Base-by-base conservation (phyloP, 2,797 vertebrate species). In the Scarus forsteni region DNA sequence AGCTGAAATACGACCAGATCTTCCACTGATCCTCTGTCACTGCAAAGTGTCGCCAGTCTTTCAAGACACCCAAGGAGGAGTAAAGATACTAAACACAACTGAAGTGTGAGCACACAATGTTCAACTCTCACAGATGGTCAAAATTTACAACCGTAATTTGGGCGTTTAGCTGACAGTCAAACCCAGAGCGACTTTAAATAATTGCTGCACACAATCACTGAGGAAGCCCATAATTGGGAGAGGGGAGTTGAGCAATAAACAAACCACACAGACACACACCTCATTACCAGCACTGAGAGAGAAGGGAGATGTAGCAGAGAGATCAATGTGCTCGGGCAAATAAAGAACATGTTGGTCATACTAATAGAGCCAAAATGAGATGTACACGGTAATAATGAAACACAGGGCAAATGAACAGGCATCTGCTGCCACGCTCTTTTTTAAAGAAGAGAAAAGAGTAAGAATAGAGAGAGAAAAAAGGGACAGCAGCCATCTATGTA, bases 211-310 rank as follows among this genome's bases (percentile, higher is more conserved):
- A 49, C 64, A 67, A 53, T 86, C 73, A 77, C 60, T 66, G 68
- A 70, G 79, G 64, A 79, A 78, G 75, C 35, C 50, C 64, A 56
- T 84, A 75, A 81, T 68, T 82, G 60, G 51, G 34, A 72, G 70
- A 69, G 39, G 35, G 50, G 60, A 74, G 60, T 13, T 14, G 7
- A 49, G 66, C 57, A 69, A 73, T 66, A 79, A 78, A 85, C 68
- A 70, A 75, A 73, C 43, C 56, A 19, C 43, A 48, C 18, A 71
- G 34, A 86, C 61, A 61, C 52, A 72, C 19, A 58, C 43, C 61
- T 76, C 66, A 80, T 82, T 82, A 84, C 38, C 14, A 19, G 55
- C 52, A 51, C 43, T 46, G 55, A 64, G 73, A 60, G 55, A 56
- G 56, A 46, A 27, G 66, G 13, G 63, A 63, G 71, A n/a, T 46